These are phyloP conservation scores for Argyresthia goedartella DNA, from an alignment of 2,888 invertebrate genomes.

Conservation along the genomic window DNA sequence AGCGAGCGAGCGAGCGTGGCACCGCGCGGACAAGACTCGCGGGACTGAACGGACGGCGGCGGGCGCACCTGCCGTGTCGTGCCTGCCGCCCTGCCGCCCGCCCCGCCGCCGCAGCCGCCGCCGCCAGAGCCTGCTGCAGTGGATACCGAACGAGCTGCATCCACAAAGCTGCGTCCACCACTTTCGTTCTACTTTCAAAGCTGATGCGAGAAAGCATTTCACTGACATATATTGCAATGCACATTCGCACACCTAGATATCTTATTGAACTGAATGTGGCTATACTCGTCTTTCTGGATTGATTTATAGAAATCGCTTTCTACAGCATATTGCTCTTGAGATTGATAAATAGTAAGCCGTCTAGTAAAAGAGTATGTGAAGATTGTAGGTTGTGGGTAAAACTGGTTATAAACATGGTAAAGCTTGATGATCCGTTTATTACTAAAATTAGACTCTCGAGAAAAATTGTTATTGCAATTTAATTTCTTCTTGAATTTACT, in stretches of 20 bases:
- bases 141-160: constrained; percentile 39
- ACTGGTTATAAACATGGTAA: too few species aligned
- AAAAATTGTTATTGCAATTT: too few species aligned
- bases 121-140: constrained; percentile 56
- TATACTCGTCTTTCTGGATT: too few species aligned
- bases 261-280: not conserved
- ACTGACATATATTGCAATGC: constrained; percentile 1
- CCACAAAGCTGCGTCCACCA: constrained; percentile 32
- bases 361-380: too few species aligned
- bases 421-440: too few species aligned
- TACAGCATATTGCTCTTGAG: too few species aligned
- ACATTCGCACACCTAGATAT: not conserved
- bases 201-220: constrained; percentile 11
- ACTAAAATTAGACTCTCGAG: too few species aligned
- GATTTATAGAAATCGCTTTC: too few species aligned
- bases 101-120: constrained; percentile 28
- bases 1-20: constrained; percentile 33
- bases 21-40: constrained; percentile 50
- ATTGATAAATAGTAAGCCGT: too few species aligned
- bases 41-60: constrained; percentile 54
- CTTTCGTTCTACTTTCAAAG: constrained; percentile 50
- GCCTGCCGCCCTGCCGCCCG: constrained; percentile 40
- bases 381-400: too few species aligned
- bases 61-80: constrained; percentile 35
- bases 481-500: too few species aligned